Evolutionary conservation across 2,113 vertebrate genomes (phyloP), one percentile per base, ranked within the genome.

Genomic region (Gnathonemus longibarbis): DNA sequence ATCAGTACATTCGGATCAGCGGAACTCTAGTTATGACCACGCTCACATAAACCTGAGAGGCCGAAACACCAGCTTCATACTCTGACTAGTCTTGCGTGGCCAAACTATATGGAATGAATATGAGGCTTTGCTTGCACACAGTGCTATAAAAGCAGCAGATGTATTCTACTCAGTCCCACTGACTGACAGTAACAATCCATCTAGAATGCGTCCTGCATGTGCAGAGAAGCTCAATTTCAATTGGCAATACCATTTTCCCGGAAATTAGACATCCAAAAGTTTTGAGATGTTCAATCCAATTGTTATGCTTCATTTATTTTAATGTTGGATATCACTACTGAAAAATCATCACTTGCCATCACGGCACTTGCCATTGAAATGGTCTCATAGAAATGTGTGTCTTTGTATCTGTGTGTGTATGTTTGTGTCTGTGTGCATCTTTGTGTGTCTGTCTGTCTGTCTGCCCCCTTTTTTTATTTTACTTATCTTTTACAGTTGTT

Each of bases 281-380:
- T 92, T 91, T 90, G 92, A 85, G 90, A 93, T 94, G 92, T 92
- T 91, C 91, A 91, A 92, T 92, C 94, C 92, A 92, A 92, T 94
- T 94, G 92, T 94, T 91, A 92, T 91, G 93, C 93, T 93, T 94
- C 93, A 90, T 95, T 94, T 94, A 92, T 95, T 95, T 95, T 94
- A 94, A 95, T 94, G 94, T 94, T 90, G 90, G 91, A 94, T 91
- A 92, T 94, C 95, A 96, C 95, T 94, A 96, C 93, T 92, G 89
- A 89, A 88, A 95, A 94, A 94, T 94, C 92, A 94, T 42, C 39
- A 42, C 39, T 42, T 42, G 39, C 39, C 39, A 42, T 42, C 94
- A 95, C 90, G n/a, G 70, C 88, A 85, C 56, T 89, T 90, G 84
- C 92, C 90, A 89, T 53, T 92, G 94, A 90, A 86, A 88, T 80